Percentiles rank a stretch among this genome's conserved stretches.
Conservation (phyloP, 1,140 invertebrate species). For the Eriosoma lanigerum region DNA sequence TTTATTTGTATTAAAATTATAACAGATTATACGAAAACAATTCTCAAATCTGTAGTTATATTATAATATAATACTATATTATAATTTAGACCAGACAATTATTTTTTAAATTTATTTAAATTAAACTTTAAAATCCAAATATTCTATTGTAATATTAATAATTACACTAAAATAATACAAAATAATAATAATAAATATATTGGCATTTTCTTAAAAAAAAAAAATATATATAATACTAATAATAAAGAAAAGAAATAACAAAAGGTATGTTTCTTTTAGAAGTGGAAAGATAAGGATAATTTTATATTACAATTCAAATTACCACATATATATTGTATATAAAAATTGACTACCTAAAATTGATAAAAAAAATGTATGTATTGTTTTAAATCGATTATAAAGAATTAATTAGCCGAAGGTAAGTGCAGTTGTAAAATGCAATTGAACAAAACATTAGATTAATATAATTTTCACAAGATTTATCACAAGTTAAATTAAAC, state of each 20-base stretch:
- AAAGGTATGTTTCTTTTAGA: not conserved
- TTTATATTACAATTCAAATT: not conserved
- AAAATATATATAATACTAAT: constrained; percentile 12
- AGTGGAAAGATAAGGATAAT: not conserved
- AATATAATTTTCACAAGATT: not conserved
- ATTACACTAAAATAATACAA: constrained; percentile 43
- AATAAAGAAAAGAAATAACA: not conserved
- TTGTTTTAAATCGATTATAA: not conserved
- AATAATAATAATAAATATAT: constrained; percentile 25
- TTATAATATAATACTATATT: no score
- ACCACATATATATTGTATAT: not conserved
- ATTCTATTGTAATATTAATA: constrained; percentile 39
- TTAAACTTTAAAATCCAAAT: constrained; percentile 37
- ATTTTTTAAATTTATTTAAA: constrained; percentile 39
- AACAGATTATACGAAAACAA: no score
- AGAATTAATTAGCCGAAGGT: not conserved
- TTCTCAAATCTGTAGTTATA: no score
- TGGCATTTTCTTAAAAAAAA: not conserved
- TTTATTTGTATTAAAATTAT: no score
- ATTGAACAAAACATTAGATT: not conserved
- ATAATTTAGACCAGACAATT: constrained; percentile 17
- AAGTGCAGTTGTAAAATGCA: not conserved
- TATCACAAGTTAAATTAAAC: not conserved
- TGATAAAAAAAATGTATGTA: not conserved
- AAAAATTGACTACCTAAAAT: not conserved